Evolutionary conservation across 2,113 vertebrate species (phyloP).

Genomic region (Notarius quadriscutis): DNA sequence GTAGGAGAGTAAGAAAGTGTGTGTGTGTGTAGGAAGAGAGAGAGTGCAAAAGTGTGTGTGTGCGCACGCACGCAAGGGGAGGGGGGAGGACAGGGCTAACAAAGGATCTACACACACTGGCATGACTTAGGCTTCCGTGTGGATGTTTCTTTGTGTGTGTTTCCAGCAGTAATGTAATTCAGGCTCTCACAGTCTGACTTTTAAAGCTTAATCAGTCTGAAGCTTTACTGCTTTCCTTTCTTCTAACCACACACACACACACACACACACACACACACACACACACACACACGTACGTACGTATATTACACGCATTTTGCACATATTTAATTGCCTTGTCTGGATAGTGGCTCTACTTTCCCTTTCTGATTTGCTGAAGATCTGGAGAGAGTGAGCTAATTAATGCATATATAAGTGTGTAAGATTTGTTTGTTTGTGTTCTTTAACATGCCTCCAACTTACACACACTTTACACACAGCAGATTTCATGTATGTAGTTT

Average conservation of each 20-base stretch:
- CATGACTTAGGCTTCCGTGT: constrained; percentile 51
- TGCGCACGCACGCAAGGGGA: not conserved
- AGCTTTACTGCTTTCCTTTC: not conserved
- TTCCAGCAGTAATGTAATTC: constrained; percentile 32
- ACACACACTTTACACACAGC: not conserved
- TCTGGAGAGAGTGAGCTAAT: not conserved
- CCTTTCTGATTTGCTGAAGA: not conserved
- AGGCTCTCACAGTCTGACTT: constrained; percentile 8
- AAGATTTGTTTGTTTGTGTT: not conserved
- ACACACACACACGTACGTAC: not conserved
- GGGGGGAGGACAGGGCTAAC: constrained; percentile 46
- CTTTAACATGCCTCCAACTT: not conserved
- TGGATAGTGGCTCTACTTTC: not conserved
- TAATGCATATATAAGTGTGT: not conserved
- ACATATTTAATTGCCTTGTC: constrained; percentile 6
- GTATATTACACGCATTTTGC: not conserved
- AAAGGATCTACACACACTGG: constrained; percentile 57
- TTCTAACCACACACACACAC: not conserved
- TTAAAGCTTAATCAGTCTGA: constrained; percentile 21
- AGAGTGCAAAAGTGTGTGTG: not conserved
- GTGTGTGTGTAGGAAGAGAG: constrained; percentile 22
- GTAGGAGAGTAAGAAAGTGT: constrained; percentile 8
- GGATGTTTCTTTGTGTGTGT: constrained; percentile 47
- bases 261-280: constrained; percentile 8
- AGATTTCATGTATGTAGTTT: not conserved